Conservation (phyloP, 1,140 invertebrate genomes). For the Eriocheir sinensis region DNA sequence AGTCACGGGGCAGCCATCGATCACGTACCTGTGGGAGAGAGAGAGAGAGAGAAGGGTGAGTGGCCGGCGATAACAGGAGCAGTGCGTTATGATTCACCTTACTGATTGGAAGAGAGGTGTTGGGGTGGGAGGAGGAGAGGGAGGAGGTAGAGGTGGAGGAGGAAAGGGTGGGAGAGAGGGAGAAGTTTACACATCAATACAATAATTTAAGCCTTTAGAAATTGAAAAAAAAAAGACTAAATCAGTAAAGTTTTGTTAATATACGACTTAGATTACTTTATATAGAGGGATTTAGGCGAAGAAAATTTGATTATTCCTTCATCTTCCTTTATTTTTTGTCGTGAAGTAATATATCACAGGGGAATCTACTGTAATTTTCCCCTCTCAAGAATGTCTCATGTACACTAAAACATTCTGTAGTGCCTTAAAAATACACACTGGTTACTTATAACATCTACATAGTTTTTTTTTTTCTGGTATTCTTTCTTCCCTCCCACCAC, state of each 20-base stretch:
- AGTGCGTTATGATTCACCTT: not conserved
- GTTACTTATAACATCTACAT: too few relatives aligned
- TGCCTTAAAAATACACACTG: too few relatives aligned
- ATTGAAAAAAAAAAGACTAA: too few relatives aligned
- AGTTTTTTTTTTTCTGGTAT: too few relatives aligned
- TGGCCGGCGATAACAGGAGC: conserved; percentile 2
- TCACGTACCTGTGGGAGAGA: conserved; percentile 50
- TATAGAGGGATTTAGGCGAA: too few relatives aligned
- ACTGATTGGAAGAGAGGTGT: not conserved
- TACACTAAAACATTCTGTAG: too few relatives aligned
- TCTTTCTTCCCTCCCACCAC: not conserved
- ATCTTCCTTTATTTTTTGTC: not conserved
- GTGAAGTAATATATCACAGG: not conserved
- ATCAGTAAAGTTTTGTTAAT: too few relatives aligned
- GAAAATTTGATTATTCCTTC: too few relatives aligned
- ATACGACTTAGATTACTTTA: too few relatives aligned
- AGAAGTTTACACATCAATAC: too few relatives aligned
- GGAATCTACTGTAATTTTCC: not conserved
- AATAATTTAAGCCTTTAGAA: too few relatives aligned
- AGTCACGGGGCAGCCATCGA: conserved; percentile 35
- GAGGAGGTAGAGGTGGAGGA: not conserved
- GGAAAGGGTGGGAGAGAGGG: not conserved
- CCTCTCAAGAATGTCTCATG: not conserved
- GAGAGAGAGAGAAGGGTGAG: conserved; percentile 28
- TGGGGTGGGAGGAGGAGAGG: not conserved